Conservation (phyloP, 1,140 invertebrate species). For the Diorhabda carinulata region DNA sequence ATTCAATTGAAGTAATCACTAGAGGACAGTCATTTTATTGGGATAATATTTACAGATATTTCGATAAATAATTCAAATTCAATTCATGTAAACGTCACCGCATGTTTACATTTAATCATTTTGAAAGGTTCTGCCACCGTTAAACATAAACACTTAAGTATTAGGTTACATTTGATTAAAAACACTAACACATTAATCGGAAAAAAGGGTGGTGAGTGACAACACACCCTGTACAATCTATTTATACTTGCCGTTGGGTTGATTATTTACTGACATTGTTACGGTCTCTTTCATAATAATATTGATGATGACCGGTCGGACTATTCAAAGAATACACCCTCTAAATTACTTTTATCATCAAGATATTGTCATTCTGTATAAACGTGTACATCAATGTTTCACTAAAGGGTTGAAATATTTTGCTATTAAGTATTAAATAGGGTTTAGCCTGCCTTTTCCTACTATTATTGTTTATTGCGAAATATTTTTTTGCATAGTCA, state of each 20-base stretch:
- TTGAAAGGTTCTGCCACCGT: conserved; percentile 34
- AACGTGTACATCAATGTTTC: background rate
- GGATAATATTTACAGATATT: conserved; percentile 35
- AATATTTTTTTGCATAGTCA: too few species aligned
- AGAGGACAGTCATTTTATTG: background rate
- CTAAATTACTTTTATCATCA: conserved; percentile 13
- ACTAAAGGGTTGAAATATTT: background rate
- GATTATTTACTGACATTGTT: conserved; percentile 20
- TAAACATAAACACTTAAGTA: conserved; percentile 39
- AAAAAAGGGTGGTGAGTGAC: conserved; percentile 26
- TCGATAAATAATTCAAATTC: conserved; percentile 38
- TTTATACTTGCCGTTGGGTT: conserved; percentile 17
- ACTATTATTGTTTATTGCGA: too few species aligned
- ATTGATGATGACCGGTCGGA: conserved; percentile 9
- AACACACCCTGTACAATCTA: conserved; percentile 24
- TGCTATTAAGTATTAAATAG: too few species aligned
- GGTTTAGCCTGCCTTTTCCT: too few species aligned
- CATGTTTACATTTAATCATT: conserved; percentile 39
- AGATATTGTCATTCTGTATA: background rate
- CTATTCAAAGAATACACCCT: conserved; percentile 4
- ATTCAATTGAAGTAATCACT: too few species aligned
- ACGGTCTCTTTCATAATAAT: conserved; percentile 19
- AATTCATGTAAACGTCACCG: conserved; percentile 30
- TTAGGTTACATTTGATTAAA: conserved; percentile 41
- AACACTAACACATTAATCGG: conserved; percentile 37